Base-by-base conservation (phyloP, 2,113 vertebrate genomes). In the Xiphias gladius region DNA sequence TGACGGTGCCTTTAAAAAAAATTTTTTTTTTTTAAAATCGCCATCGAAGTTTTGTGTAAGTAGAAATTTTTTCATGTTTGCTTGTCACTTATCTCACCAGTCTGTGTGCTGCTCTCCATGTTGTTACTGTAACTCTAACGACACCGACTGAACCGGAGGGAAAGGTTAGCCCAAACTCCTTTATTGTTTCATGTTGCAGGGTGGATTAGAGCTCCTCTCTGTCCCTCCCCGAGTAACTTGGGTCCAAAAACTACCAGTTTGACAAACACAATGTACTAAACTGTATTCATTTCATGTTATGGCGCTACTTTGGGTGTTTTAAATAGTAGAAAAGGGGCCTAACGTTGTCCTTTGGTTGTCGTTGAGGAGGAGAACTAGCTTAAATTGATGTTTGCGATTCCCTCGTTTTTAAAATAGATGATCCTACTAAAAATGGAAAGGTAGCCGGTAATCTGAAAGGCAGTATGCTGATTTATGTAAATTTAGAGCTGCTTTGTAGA, bases 21-120 rank as follows among this genome's bases (percentile, higher is more conserved):
- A 35, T n/a, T n/a, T n/a, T 48, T 43, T 86, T 82, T 84, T 83
- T 64, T 5, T 39, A 16, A 64, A 61, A 59, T 75, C 89, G 74
- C 68, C 88, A 52, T 88, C 86, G 81, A 89, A 93, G 90, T 93
- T 92, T 79, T 76, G 91, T 87, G 95, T 96, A 88, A 96, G 95
- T 96, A 95, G 6, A 62, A 9, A n/a, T 70, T 2, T 52, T 32
- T 70, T 19, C 37, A 28, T 52, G 22, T 68, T 14, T 41, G 71
- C 72, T 73, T 77, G 46, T 72, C 19, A 50, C 39, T 75, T 32
- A 1, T 66, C 20, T 68, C 37, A 3, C 1, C 74, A 0, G 55
- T 30, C 17, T 17, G 63, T 55, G 65, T 7, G 64, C 41, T 28
- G 26, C 79, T 85, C 84, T 87, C 86, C 85, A 76, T 90, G 89